Evolutionary conservation across 2,113 vertebrate species (phyloP).

Genomic region (Tenrec ecaudatus): DNA sequence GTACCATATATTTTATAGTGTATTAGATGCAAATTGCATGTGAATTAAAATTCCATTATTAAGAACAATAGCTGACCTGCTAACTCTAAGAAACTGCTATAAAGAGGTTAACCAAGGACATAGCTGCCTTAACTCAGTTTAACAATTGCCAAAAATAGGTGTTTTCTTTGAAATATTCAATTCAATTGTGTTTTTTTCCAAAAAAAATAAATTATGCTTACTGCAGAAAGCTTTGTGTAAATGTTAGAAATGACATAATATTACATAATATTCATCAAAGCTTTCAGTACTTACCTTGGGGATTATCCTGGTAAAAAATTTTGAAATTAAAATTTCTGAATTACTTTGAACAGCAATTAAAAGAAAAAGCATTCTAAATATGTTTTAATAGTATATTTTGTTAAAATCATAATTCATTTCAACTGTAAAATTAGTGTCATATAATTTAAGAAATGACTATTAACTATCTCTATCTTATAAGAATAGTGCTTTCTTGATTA

Average conservation of each 20-base stretch:
- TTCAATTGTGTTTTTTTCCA: not conserved
- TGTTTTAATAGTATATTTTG: too few relatives aligned
- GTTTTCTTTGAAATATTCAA: not conserved
- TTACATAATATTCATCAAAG: not conserved
- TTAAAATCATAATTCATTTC: too few relatives aligned
- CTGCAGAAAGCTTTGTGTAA: not conserved
- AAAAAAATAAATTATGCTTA: constrained; percentile 1
- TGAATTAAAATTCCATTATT: constrained; percentile 43
- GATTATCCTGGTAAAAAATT: too few relatives aligned
- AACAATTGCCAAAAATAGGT: not conserved
- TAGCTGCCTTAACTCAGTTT: not conserved
- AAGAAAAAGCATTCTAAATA: too few relatives aligned
- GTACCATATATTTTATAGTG: not conserved
- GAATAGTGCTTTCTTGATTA: too few relatives aligned
- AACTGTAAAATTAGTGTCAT: too few relatives aligned
- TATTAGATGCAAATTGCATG: constrained; percentile 25
- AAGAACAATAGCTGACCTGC: constrained; percentile 16
- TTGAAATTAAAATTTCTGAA: too few relatives aligned
- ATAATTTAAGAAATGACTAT: too few relatives aligned
- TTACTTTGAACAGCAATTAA: too few relatives aligned
- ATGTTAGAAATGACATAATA: not conserved
- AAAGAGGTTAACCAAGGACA: not conserved
- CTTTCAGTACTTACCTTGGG: too few relatives aligned
- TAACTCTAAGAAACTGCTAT: not conserved
- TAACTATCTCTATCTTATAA: too few relatives aligned